phyloP scores from a whole-genome alignment of 1,140 invertebrate species.

The Akabosia matsudoensis region DNA sequence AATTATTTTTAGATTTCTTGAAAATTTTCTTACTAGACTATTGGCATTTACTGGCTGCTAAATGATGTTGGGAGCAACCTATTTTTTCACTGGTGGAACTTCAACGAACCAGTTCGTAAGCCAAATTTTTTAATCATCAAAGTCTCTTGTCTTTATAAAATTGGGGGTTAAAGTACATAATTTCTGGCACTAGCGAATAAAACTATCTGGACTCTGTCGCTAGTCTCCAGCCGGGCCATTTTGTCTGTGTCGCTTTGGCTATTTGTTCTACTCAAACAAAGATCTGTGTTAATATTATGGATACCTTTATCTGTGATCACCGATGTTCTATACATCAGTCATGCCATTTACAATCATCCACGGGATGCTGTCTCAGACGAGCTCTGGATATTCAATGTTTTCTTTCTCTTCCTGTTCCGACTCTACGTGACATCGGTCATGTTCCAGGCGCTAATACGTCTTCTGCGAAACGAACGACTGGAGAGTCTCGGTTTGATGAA shows the following conservation, averaged over 20 bases:
- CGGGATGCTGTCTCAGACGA: slow-evolving; percentile 19
- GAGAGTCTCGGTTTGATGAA: background rate
- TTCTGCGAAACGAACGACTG: slow-evolving; percentile 26
- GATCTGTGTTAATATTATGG: slow-evolving; percentile 26
- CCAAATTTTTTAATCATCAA: background rate
- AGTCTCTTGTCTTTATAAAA: background rate
- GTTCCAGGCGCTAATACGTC: background rate
- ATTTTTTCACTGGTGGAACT: slow-evolving; percentile 23
- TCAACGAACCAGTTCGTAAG: background rate
- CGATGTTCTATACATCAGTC: slow-evolving; percentile 10
- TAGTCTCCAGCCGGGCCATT: slow-evolving; percentile 9
- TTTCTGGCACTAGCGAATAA: slow-evolving; percentile 7
- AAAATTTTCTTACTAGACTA: slow-evolving; percentile 21
- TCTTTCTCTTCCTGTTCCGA: slow-evolving; percentile 24
- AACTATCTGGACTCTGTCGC: background rate
- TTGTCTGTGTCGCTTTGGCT: slow-evolving; percentile 23
- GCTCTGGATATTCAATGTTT: slow-evolving; percentile 28
- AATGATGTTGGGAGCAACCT: slow-evolving; percentile 19
- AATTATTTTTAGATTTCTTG: slow-evolving; percentile 5
- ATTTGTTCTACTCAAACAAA: slow-evolving; percentile 26
- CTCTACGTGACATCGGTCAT: slow-evolving; percentile 24
- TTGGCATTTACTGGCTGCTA: slow-evolving; percentile 31
- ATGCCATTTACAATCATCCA: slow-evolving; percentile 1
- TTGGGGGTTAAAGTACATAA: background rate
- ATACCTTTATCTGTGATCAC: slow-evolving; percentile 29